Evolutionary conservation across 2,888 invertebrate species (phyloP).

Genomic region (Mantis religiosa): DNA sequence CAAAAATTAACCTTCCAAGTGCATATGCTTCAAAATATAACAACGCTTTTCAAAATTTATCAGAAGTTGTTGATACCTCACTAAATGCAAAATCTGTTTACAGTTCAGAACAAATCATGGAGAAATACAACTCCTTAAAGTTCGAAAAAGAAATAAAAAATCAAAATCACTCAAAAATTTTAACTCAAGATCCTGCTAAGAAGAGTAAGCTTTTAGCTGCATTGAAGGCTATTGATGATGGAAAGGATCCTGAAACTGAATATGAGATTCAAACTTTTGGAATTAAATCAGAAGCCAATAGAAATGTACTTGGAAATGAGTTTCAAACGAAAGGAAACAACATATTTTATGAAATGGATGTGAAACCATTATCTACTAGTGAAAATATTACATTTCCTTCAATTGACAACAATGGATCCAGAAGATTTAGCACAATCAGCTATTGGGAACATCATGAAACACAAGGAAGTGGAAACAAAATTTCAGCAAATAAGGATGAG

Average conservation of each 20-base stretch:
- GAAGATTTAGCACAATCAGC: neutral
- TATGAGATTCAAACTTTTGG: neutral
- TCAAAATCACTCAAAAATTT: neutral
- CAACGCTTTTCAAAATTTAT: neutral
- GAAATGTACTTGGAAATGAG: neutral
- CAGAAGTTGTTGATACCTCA: neutral
- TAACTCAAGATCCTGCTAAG: slow-evolving; percentile 39
- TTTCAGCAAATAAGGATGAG: neutral
- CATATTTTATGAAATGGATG: neutral
- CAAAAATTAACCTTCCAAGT: neutral
- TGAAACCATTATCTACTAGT: neutral
- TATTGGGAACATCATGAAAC: neutral
- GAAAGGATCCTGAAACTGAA: neutral
- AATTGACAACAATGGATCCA: neutral
- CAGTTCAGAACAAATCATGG: neutral
- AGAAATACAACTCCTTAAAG: neutral
- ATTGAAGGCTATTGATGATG: slow-evolving; percentile 56
- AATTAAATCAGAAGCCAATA: neutral
- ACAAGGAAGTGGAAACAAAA: neutral
- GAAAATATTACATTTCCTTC: neutral
- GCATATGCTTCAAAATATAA: neutral
- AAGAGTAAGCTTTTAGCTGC: slow-evolving; percentile 59
- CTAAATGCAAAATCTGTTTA: neutral
- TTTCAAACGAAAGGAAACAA: neutral
- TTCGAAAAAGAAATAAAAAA: neutral